Percentiles rank a stretch among this genome's conserved stretches.
phyloP scores from a whole-genome alignment of 2,797 vertebrate species.

The Cebuella pygmaea region DNA sequence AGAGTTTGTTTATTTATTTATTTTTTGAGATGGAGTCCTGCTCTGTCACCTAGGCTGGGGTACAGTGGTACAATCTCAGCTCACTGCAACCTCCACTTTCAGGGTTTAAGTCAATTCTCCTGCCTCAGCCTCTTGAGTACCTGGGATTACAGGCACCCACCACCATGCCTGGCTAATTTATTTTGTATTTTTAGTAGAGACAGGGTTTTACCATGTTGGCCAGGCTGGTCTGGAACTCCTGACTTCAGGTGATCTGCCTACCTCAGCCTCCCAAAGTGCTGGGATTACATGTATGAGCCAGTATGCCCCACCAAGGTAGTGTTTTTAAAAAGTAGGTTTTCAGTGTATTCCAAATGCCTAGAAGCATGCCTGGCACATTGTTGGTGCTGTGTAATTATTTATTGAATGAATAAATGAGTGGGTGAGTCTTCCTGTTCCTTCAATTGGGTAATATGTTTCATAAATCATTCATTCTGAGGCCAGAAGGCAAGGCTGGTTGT shows the following conservation, averaged over 20 bases:
- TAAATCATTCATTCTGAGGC: background rate
- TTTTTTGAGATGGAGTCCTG: background rate
- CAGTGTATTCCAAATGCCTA: background rate
- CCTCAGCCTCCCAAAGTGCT: background rate
- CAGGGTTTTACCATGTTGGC: background rate
- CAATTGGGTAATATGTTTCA: background rate
- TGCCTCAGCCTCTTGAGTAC: background rate
- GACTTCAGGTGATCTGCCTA: rapidly evolving
- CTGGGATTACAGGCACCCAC: background rate
- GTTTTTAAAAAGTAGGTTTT: background rate
- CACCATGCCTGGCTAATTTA: background rate
- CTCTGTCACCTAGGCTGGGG: background rate
- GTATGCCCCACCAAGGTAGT: background rate
- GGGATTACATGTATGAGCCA: background rate
- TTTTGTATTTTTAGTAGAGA: background rate
- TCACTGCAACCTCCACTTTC: background rate
- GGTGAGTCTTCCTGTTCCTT: background rate
- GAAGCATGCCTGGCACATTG: background rate
- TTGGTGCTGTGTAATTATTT: background rate
- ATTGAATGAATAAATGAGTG: background rate
- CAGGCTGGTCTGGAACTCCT: background rate
- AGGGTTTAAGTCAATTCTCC: background rate
- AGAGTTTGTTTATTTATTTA: background rate
- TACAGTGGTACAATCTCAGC: background rate
- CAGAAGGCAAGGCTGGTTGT: background rate